Percentiles rank a stretch among this genome's conserved stretches.
Evolutionary conservation across 1,140 invertebrate species (phyloP).

Genomic region (Trichonephila clavata): DNA sequence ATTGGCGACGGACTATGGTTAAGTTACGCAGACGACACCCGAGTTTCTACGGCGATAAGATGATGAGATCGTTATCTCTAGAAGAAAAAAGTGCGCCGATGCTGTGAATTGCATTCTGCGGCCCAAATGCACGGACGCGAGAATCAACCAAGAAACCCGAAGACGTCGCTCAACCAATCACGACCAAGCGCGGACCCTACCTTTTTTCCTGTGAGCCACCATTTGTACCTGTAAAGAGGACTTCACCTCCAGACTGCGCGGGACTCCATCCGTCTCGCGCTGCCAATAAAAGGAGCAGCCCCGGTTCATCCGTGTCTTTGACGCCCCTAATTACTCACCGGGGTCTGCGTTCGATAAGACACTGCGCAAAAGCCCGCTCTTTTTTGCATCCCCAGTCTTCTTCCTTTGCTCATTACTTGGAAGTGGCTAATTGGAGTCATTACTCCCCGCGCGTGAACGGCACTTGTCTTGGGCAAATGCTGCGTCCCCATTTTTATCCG

Average conservation of each 20-base stretch:
- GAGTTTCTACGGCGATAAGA: too few relatives aligned
- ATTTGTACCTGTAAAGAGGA: too few relatives aligned
- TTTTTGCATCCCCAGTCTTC: not conserved
- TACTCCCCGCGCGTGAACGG: not conserved
- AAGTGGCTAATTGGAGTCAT: not conserved
- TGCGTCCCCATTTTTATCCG: not conserved
- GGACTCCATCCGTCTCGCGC: constrained; percentile 12
- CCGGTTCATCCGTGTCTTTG: constrained; percentile 2
- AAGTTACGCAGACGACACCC: too few relatives aligned
- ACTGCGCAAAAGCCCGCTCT: not conserved
- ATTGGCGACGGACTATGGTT: too few relatives aligned
- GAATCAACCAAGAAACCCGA: not conserved
- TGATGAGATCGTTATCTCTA: too few relatives aligned
- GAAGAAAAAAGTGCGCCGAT: too few relatives aligned
- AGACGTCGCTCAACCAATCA: not conserved
- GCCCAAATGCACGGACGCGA: not conserved
- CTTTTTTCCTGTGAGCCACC: not conserved
- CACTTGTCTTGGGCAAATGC: constrained; percentile 24
- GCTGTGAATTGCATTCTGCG: too few relatives aligned
- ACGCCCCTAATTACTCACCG: constrained; percentile 39
- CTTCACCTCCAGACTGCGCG: too few relatives aligned
- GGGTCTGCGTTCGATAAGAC: not conserved
- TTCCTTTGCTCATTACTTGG: not conserved
- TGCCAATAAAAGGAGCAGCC: constrained; percentile 34
- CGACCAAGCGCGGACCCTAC: too few relatives aligned